Conservation (phyloP, 2,113 vertebrate species). For the Rousettus leschenaultii region DNA sequence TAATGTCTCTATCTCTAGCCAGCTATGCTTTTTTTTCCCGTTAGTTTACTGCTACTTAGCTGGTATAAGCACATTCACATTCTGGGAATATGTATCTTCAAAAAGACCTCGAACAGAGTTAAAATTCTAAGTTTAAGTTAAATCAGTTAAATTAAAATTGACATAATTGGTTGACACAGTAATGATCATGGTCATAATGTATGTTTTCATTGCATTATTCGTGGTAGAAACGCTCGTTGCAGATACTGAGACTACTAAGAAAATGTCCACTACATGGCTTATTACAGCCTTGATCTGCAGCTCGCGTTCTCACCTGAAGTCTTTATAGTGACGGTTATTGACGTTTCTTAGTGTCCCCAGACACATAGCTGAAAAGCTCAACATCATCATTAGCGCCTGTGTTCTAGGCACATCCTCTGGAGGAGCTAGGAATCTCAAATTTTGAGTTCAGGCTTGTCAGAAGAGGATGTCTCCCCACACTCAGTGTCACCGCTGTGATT, state of each 20-base stretch:
- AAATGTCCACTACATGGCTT: neutral
- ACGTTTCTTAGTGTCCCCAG: neutral
- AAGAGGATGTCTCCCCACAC: neutral
- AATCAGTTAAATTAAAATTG: neutral
- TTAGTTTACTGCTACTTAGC: neutral
- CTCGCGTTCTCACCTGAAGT: neutral
- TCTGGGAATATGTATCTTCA: neutral
- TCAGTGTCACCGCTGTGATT: neutral
- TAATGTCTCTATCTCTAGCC: neutral
- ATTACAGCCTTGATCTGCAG: neutral
- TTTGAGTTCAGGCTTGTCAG: neutral
- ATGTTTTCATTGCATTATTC: neutral
- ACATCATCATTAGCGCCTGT: neutral
- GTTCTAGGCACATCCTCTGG: neutral
- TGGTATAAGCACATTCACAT: neutral
- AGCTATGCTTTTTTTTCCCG: neutral
- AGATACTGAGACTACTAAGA: neutral
- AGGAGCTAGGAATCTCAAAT: neutral
- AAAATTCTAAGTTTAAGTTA: neutral
- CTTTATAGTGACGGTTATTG: neutral
- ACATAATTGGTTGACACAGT: neutral
- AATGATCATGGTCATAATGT: neutral
- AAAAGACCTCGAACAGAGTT: constrained; percentile 2
- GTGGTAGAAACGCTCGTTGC: neutral
- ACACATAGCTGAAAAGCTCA: neutral